Percentiles rank a stretch among this genome's conserved stretches.
phyloP scores from a whole-genome alignment of 2,113 vertebrate genomes.

The Eolophus roseicapilla region DNA sequence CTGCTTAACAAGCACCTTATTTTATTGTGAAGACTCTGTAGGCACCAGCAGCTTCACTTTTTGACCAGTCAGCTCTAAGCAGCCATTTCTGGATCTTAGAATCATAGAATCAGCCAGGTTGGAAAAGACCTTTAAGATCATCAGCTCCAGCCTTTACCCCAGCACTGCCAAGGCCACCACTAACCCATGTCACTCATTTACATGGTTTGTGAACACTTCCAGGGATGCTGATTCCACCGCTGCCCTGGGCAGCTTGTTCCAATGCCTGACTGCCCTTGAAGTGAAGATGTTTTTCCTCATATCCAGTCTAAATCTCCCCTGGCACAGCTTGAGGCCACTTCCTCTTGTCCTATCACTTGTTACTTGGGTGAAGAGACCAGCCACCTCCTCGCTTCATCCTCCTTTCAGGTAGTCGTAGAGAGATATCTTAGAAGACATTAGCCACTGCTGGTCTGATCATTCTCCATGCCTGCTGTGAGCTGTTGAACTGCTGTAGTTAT shows the following conservation, averaged over 20 bases:
- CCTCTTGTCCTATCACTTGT: not conserved
- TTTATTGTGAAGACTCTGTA: not conserved
- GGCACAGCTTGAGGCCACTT: not conserved
- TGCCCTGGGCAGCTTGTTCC: not conserved
- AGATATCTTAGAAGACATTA: not conserved
- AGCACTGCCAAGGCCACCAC: not conserved
- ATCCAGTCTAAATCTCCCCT: not conserved
- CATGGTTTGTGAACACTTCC: not conserved
- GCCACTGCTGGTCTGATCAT: not conserved
- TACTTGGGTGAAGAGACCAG: not conserved
- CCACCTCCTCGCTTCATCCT: not conserved
- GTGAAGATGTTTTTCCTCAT: not conserved
- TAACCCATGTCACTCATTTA: not conserved
- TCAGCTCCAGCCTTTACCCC: not conserved
- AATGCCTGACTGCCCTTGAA: not conserved
- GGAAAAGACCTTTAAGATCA: not conserved
- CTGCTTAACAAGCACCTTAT: not conserved
- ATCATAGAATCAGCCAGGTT: not conserved
- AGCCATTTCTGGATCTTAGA: not conserved
- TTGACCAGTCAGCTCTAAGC: not conserved
- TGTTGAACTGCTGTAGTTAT: not conserved
- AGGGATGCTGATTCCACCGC: not conserved
- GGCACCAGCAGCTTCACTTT: not conserved
- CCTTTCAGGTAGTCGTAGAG: not conserved
- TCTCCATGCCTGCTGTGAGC: not conserved